Evolutionary conservation across 2,888 invertebrate genomes (phyloP).

Genomic region (Cheilosia impressa): DNA sequence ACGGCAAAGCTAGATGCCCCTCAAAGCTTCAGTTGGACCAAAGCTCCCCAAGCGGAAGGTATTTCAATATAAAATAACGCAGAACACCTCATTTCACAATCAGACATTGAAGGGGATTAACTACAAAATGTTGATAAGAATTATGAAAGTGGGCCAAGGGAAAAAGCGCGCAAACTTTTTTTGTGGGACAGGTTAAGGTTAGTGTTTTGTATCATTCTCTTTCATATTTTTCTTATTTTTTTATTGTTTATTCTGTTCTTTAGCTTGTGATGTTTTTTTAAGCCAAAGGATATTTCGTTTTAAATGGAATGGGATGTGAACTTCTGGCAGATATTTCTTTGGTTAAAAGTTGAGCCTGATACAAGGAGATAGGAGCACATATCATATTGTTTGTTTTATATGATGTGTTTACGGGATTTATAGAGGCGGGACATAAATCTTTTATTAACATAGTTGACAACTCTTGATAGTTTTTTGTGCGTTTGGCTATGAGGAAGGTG

Average conservation of each 20-base stretch:
- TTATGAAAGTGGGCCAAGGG: background rate
- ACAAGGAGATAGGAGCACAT: constrained; percentile 1
- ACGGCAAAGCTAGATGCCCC: background rate
- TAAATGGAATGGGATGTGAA: constrained; percentile 25
- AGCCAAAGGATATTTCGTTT: constrained; percentile 20
- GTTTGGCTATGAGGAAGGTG: background rate
- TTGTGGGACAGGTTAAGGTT: constrained; percentile 42
- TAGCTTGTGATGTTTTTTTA: too few relatives aligned
- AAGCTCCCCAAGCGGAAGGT: background rate
- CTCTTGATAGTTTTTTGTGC: background rate
- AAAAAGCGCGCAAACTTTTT: constrained; percentile 10
- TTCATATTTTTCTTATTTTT: background rate
- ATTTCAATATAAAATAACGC: constrained; percentile 10
- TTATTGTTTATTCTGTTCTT: constrained; percentile 5
- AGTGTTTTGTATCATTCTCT: constrained; percentile 11
- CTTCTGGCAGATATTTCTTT: constrained; percentile 30
- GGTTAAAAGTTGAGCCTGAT: constrained; percentile 9
- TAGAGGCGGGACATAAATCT: constrained; percentile 17
- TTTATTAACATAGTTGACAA: constrained; percentile 45
- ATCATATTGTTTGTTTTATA: constrained; percentile 35
- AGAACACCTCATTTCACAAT: constrained; percentile 20
- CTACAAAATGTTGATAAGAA: background rate
- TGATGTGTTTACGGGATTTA: constrained; percentile 42
- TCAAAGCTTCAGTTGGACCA: constrained; percentile 5
- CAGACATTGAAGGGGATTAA: constrained; percentile 17